Conservation (phyloP, 2,797 vertebrate genomes). For the Megaceryle alcyon region DNA sequence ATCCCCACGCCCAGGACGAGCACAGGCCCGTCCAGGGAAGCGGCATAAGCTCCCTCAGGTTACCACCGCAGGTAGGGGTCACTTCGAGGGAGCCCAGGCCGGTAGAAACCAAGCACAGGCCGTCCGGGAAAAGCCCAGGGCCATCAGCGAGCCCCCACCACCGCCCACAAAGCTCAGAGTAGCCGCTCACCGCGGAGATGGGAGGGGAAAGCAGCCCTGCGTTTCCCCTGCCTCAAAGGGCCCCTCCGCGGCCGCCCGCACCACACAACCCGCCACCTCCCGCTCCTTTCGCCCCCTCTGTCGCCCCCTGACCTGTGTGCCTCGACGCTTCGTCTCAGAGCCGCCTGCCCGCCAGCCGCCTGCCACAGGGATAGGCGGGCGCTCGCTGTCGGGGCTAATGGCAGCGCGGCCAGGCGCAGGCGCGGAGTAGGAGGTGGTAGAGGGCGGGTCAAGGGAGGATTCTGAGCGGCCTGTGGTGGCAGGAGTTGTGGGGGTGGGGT, state of each 20-base stretch:
- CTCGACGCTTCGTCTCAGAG: neutral
- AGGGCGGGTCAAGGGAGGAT: rapidly evolving
- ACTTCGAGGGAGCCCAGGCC: neutral
- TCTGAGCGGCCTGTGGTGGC: rapidly evolving
- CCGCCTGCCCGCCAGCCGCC: no score
- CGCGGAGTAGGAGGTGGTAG: neutral
- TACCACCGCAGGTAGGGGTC: neutral
- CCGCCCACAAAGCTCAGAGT: neutral
- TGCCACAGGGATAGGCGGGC: rapidly evolving
- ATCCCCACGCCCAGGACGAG: rapidly evolving
- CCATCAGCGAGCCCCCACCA: neutral
- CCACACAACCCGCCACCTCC: neutral
- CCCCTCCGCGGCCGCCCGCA: neutral
- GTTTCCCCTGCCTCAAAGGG: neutral
- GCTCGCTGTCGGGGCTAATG: neutral
- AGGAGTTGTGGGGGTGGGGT: no score
- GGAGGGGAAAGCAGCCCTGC: neutral
- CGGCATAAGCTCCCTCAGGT: neutral
- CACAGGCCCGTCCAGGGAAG: neutral
- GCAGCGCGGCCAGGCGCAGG: neutral
- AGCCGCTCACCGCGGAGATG: neutral
- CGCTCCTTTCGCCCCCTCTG: no score
- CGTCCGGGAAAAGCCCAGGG: neutral
- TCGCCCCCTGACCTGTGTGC: neutral
- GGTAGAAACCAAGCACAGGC: neutral